Base-by-base conservation (phyloP, 2,797 vertebrate genomes). In the Limosa lapponica region DNA sequence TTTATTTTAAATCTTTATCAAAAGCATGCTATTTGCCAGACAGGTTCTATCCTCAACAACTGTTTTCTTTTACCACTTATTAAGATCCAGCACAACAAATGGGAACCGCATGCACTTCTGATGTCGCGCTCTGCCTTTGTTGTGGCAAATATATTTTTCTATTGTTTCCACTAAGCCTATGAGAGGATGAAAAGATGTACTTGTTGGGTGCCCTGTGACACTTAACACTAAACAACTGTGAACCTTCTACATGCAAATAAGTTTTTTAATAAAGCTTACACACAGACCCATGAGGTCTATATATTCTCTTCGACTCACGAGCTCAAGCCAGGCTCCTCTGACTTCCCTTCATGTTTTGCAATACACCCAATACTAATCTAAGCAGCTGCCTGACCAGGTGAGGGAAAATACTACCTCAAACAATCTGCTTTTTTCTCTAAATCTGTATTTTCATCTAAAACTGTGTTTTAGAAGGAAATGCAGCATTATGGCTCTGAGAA, bases 31-130 rank as follows among this genome's bases (percentile, higher is more conserved):
- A 28, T 65, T 66, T 73, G 48, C 61, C 51, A 84, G 72, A 67
- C 57, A 43, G 37, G 72, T 71, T 87, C 24, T 84, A 62, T 66
- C 58, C 69, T 58, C 71, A 75, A 16, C 80, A 80, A 71, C 65
- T 51, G 34, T 30, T 34, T 57, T 55, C 55, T 54, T 65, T 88
- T 55, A 51, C 46, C 51, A 25, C 49, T 83, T 30, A 22, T 0
- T 39, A 52, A 80, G 89, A 54, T 81, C 54, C 32, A 83, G 71
- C 57, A 34, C 57, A 70, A 59, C 16, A 17, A 72, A 66, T 0
- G 19, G 3, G 84, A 81, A 55, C 57, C 0, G 1, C 0, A 0
- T 36, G 64, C 25, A 4, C 51, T 70, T 46, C 65, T 49, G 55
- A 70, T 22, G 41, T n/a, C 49, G 23, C 2, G 5, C 46, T 61